Conservation (phyloP, 2,888 invertebrate species). For the Crossocerus cetratus region DNA sequence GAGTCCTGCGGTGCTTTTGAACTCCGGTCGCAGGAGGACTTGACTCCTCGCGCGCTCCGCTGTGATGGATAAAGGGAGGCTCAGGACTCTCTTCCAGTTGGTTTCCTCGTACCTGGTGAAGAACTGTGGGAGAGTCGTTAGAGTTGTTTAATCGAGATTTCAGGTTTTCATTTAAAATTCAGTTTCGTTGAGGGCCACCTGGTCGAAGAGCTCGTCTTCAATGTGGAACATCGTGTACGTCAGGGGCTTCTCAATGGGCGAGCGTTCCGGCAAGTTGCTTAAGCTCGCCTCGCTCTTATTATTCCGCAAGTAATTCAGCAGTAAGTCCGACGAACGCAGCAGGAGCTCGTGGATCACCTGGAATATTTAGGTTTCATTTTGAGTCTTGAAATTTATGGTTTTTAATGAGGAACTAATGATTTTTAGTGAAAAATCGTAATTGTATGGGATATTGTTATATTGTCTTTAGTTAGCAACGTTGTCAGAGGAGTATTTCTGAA, state of each 20-base stretch:
- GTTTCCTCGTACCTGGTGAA: slow-evolving; percentile 77
- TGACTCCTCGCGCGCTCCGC: slow-evolving; percentile 78
- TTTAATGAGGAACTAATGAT: too few species aligned
- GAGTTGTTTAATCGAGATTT: too few species aligned
- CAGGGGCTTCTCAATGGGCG: slow-evolving; percentile 76
- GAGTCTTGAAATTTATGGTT: too few species aligned
- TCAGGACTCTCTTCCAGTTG: slow-evolving; percentile 78
- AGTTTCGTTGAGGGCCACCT: too few species aligned
- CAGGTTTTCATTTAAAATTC: too few species aligned
- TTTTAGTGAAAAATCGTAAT: too few species aligned
- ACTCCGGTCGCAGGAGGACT: slow-evolving; percentile 78
- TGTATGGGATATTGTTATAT: too few species aligned
- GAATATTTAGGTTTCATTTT: not conserved
- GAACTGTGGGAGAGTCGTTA: slow-evolving; percentile 73
- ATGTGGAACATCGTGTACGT: slow-evolving; percentile 90
- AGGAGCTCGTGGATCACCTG: slow-evolving; percentile 86
- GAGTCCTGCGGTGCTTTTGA: slow-evolving; percentile 73
- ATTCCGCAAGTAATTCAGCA: slow-evolving; percentile 78
- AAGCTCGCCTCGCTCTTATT: slow-evolving; percentile 47
- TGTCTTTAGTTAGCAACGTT: too few species aligned
- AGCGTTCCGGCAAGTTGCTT: slow-evolving; percentile 42
- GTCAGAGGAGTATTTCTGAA: too few species aligned
- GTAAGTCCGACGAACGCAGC: slow-evolving; percentile 83
- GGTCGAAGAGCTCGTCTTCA: slow-evolving; percentile 82
- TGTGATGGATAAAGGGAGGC: slow-evolving; percentile 78